phyloP scores from a whole-genome alignment of 2,113 vertebrate species.

The Aldabrachelys gigantea region DNA sequence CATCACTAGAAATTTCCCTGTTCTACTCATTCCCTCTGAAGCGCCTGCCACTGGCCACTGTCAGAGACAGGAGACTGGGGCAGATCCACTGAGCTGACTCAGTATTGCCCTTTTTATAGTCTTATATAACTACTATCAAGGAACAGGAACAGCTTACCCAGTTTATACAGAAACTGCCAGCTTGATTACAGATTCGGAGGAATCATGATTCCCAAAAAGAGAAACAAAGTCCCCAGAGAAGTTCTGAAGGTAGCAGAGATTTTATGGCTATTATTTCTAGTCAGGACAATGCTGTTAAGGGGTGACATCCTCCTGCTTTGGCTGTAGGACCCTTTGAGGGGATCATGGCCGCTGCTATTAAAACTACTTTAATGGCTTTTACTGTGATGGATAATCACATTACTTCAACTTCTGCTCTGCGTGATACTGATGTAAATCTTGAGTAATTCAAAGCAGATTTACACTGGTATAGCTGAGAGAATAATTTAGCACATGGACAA shows the following conservation, averaged over 20 bases:
- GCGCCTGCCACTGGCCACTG: too few species aligned
- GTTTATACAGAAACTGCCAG: background rate
- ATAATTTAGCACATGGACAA: background rate
- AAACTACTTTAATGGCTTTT: background rate
- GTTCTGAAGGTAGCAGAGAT: background rate
- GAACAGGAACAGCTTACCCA: background rate
- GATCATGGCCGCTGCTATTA: background rate
- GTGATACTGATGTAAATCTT: background rate
- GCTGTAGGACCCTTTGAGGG: background rate
- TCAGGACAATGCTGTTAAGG: background rate
- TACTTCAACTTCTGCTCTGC: background rate
- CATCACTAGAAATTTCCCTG: too few species aligned
- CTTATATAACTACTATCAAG: too few species aligned
- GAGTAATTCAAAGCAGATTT: constrained; percentile 31
- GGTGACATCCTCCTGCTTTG: background rate
- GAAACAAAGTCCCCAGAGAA: background rate
- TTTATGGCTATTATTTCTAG: background rate
- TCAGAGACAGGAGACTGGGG: too few species aligned
- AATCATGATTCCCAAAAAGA: background rate
- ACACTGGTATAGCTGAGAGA: background rate
- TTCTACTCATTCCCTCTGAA: too few species aligned
- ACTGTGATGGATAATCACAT: constrained; percentile 38
- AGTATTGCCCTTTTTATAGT: too few species aligned
- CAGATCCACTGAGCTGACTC: too few species aligned
- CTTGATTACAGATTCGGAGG: background rate